Evolutionary conservation across 2,113 vertebrate genomes (phyloP), one percentile per base, ranked within the genome.

Genomic region (Mormyrus lacerda): DNA sequence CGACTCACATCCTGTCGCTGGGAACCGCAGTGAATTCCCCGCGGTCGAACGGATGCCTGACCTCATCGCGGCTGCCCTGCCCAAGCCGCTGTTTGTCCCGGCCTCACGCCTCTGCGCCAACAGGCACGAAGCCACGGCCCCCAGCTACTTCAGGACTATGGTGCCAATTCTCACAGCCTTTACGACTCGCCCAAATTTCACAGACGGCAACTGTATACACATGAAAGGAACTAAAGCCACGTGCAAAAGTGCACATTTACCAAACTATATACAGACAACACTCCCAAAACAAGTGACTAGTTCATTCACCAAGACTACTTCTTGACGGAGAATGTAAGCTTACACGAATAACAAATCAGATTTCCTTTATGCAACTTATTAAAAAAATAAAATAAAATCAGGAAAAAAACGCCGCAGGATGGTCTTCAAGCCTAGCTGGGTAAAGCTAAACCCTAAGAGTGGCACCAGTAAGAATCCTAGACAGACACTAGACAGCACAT

Each of bases 401-500:
- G 15, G 50, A 1, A 31, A 31, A 69, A 73, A 15, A 31, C 2
- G 15, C 31, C 17, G 24, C 45, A 85, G 24, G 24, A 84, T 2
- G 27, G 31, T n/a, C 69, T 76, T 65, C 61, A 76, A 39, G 69
- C 35, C 24, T 93, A 89, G 17, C 11, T 85, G 83, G 85, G 65
- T 82, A 39, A 86, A 50, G 47, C 42, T 21, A 58, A 17, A 89
- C 6, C 15, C 91, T 94, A 93, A 93, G 92, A 93, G 89, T 91
- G 92, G 91, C 91, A 91, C 61, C 91, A 90, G 91, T 92, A 94
- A 73, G 86, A 90, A 87, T 73, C 89, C 91, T 92, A 93, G 90
- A 93, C 94, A 91, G 94, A 95, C 94, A 94, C 94, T 92, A n/a
- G 51, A 89, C 79, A 35, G 91, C 91, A 87, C 92, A 94, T 93